Conservation (phyloP, 53 echinoderm and acorn worm species). For the Echinarachnius parma region DNA sequence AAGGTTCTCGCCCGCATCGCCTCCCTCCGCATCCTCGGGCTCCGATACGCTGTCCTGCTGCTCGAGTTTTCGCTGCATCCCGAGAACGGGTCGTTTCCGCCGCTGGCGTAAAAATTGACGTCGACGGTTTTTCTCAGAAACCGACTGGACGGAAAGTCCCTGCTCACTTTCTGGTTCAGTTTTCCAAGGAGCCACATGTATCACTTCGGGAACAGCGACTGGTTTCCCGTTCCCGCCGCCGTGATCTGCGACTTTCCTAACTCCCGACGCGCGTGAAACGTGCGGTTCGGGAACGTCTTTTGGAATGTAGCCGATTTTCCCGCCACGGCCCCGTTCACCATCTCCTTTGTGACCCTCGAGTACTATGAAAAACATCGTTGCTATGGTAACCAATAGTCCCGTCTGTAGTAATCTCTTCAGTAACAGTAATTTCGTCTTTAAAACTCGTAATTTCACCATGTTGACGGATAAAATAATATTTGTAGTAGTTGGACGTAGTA, state of each 20-base stretch:
- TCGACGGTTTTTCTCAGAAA: too few relatives aligned
- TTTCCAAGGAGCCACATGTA: too few relatives aligned
- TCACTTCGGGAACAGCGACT: too few relatives aligned
- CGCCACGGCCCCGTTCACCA: neutral
- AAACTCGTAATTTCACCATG: too few relatives aligned
- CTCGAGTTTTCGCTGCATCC: constrained; percentile 28
- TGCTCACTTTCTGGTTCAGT: too few relatives aligned
- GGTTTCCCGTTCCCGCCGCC: neutral
- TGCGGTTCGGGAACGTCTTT: too few relatives aligned
- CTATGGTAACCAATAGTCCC: constrained; percentile 9
- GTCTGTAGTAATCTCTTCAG: neutral
- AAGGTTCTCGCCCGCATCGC: constrained; percentile 19
- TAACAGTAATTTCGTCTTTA: too few relatives aligned
- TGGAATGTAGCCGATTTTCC: neutral
- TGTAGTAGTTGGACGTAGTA: too few relatives aligned
- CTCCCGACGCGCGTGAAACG: neutral
- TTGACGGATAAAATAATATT: too few relatives aligned
- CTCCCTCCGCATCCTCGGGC: neutral
- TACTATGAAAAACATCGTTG: constrained; percentile 2
- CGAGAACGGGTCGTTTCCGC: constrained; percentile 7
- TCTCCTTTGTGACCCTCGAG: neutral
- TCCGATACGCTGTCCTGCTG: constrained; percentile 32
- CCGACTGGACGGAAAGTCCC: too few relatives aligned
- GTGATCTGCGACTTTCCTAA: neutral
- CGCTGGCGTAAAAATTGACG: too few relatives aligned